Evolutionary conservation across 2,797 vertebrate species (phyloP), one percentile per base, ranked within the genome.

Genomic region (Mergus octosetaceus): DNA sequence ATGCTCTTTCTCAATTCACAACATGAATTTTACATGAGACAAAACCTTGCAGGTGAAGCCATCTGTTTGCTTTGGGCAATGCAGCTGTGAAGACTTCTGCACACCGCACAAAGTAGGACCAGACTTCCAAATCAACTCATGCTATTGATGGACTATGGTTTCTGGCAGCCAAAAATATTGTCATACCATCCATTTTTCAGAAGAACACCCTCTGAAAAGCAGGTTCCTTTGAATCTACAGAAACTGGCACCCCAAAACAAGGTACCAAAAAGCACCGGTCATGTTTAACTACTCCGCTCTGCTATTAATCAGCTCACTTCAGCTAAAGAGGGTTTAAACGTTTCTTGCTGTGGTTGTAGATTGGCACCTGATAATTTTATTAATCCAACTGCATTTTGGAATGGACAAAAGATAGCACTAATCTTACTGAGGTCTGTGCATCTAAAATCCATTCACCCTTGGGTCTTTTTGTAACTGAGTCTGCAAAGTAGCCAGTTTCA

Each of bases 51-150:
- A 47, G 64, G 86, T 75, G 61, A 93, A 77, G 75, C 71, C 71
- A 68, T 77, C 61, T 72, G 75, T 71, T 83, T 78, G 61, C 92
- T 91, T 73, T 62, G 81, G 84, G 77, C 86, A 78, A 66, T 32
- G 28, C 91, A 96, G 86, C 89, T 81, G 90, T 38, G 62, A 86
- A 92, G 62, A 51, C 47, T 95, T 85, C 74, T 68, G 78, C 39
- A 47, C 12, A 22, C 34, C 18, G 43, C 38, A 87, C 30, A 71
- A 34, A 4, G 18, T 30, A 60, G 36, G 79, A 76, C n/a, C 30
- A 72, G 64, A 72, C 41, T 68, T 72, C 72, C 79, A 54, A 76
- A 76, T 30, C 28, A 69, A 45, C 19, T 32, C 62, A 12, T 68
- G 21, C 74, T 83, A 28, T 10, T 1, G 6, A 38, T n/a, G 18